A percentile compares a stretch with the other conserved stretches of the same genome.
phyloP scores from a whole-genome alignment of 2,888 invertebrate genomes.

The Hoplodrina blanda region DNA sequence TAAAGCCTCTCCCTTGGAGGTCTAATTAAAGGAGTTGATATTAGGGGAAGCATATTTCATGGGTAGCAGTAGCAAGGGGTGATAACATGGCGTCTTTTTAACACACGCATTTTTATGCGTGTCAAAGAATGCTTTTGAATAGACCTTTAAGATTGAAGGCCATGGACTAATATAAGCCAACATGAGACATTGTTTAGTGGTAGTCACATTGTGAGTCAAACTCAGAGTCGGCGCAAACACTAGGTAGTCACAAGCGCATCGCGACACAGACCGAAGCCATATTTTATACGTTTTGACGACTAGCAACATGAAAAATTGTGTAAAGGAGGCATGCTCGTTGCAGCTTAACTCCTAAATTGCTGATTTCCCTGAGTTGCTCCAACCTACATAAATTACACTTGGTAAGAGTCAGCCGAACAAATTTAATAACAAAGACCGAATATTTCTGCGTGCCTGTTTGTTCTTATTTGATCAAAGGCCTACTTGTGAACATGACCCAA shows the following conservation, averaged over 20 bases:
- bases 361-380: constrained; percentile 29
- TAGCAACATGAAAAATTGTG: constrained; percentile 11
- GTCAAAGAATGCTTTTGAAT: constrained; percentile 16
- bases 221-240: constrained; percentile 22
- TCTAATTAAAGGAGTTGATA: constrained; percentile 50
- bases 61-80: constrained; percentile 6
- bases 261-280: constrained; percentile 35
- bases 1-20: constrained; percentile 29
- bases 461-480: constrained; percentile 12
- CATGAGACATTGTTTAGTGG: constrained; percentile 28
- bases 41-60: constrained; percentile 32
- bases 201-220: constrained; percentile 21
- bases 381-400: constrained; percentile 20
- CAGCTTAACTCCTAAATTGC: constrained; percentile 32
- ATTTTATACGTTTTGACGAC: constrained; percentile 15
- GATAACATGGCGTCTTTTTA: constrained; percentile 6
- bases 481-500: not conserved
- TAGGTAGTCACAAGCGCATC: constrained; percentile 10
- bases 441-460: not conserved
- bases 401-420: constrained; percentile 21
- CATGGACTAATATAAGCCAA: constrained; percentile 12
- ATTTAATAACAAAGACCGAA: constrained; percentile 16
- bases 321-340: constrained; percentile 11
- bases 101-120: constrained; percentile 5
- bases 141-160: constrained; percentile 12